These are phyloP conservation scores for Peromyscus attwateri DNA, from an alignment of 2,797 vertebrate species.

Conservation along the genomic window DNA sequence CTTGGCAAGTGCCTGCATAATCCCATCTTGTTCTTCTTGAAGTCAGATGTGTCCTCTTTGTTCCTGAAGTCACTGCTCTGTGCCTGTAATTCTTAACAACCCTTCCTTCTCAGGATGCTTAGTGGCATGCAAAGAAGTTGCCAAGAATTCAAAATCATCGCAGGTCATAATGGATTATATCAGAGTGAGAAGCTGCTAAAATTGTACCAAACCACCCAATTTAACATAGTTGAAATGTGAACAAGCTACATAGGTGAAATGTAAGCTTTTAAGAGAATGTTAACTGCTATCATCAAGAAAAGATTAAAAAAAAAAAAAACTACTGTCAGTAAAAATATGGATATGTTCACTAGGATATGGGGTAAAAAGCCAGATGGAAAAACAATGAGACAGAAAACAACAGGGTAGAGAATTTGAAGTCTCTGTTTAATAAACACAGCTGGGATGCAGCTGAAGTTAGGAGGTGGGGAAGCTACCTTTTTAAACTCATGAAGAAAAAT, in stretches of 20 bases:
- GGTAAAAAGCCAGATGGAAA: slow-evolving; percentile 74
- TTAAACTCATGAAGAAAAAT: slow-evolving; percentile 74
- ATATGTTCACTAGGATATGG: slow-evolving; percentile 64
- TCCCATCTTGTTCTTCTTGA: slow-evolving; percentile 71
- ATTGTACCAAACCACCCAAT: slow-evolving; percentile 83
- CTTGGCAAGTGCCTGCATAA: slow-evolving; percentile 45
- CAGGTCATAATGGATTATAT: slow-evolving; percentile 75
- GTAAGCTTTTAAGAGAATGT: slow-evolving; percentile 82
- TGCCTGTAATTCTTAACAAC: slow-evolving; percentile 77
- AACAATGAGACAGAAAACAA: slow-evolving; percentile 76
- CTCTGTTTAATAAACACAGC: slow-evolving; percentile 84
- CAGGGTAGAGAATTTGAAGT: slow-evolving; percentile 79
- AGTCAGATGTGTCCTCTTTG: slow-evolving; percentile 77
- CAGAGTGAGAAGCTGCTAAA: slow-evolving; percentile 82
- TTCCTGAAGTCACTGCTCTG: slow-evolving; percentile 67
- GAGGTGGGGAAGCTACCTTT: slow-evolving; percentile 77
- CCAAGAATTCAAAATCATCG: slow-evolving; percentile 80
- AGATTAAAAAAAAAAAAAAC: neutral
- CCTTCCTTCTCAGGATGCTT: slow-evolving; percentile 67
- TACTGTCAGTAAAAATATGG: slow-evolving; percentile 80
- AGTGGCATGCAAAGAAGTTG: slow-evolving; percentile 73
- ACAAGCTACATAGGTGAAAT: slow-evolving; percentile 78
- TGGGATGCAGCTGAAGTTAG: slow-evolving; percentile 82
- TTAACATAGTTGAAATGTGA: slow-evolving; percentile 82
- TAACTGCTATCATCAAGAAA: slow-evolving; percentile 82